Conservation (phyloP, 2,888 invertebrate genomes). For the Hypolimnas misippus region DNA sequence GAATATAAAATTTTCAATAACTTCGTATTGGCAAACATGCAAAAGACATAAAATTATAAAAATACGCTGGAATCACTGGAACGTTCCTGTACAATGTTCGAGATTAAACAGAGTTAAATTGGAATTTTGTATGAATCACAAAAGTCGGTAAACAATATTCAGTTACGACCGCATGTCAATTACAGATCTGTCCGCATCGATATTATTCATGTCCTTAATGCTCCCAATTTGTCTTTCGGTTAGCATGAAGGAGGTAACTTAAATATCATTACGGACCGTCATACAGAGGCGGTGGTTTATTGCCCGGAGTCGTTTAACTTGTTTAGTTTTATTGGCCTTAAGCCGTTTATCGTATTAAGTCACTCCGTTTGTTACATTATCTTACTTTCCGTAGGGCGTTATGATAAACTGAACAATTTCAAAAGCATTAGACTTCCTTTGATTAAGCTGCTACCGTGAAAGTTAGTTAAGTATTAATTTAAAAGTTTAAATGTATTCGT, state of each 20-base stretch:
- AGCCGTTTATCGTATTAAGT: slow-evolving; percentile 79
- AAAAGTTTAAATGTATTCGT: not conserved
- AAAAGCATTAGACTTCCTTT: slow-evolving; percentile 47
- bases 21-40: slow-evolving; percentile 42
- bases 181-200: slow-evolving; percentile 42
- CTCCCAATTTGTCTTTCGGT: slow-evolving; percentile 46
- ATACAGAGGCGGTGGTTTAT: slow-evolving; percentile 65
- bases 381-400: slow-evolving; percentile 64
- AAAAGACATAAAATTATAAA: slow-evolving; percentile 45
- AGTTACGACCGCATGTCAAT: slow-evolving; percentile 59
- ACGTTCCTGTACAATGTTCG: slow-evolving; percentile 18
- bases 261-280: slow-evolving; percentile 59
- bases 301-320: slow-evolving; percentile 69
- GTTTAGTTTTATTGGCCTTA: slow-evolving; percentile 77
- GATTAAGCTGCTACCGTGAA: slow-evolving; percentile 16
- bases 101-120: not conserved
- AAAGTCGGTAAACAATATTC: slow-evolving; percentile 48
- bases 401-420: slow-evolving; percentile 69
- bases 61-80: slow-evolving; percentile 24
- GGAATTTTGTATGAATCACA: slow-evolving; percentile 28
- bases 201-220: slow-evolving; percentile 51
- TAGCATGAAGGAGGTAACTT: slow-evolving; percentile 46
- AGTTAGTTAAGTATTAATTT: slow-evolving; percentile 1
- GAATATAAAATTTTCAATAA: slow-evolving; percentile 45
- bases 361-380: slow-evolving; percentile 64